Conservation (phyloP, 23 tunicate genomes). For the Halocynthia roretzi region DNA sequence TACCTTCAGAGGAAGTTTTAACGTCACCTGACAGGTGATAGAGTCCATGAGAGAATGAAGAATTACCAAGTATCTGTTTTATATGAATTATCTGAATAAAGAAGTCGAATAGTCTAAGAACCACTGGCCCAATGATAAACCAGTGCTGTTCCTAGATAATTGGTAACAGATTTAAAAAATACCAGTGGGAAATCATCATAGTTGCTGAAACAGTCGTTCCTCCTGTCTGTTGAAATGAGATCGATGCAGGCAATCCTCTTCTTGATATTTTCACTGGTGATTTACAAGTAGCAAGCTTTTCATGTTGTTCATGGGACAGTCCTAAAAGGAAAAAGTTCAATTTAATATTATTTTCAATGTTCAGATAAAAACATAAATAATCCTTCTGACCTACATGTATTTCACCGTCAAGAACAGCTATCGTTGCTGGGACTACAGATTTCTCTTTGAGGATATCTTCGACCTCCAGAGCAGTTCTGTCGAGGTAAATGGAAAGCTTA, state of each 20-base stretch:
- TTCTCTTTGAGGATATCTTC: slow-evolving; percentile 43
- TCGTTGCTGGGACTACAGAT: slow-evolving; percentile 73
- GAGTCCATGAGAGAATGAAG: no score
- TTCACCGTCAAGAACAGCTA: slow-evolving; percentile 59
- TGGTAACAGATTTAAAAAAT: background rate
- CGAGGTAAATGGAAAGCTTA: no score
- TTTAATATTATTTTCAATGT: no score
- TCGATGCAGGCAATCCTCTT: slow-evolving; percentile 49
- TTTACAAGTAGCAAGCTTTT: slow-evolving; percentile 15
- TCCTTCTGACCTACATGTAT: slow-evolving; percentile 64
- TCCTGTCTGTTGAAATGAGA: slow-evolving; percentile 45
- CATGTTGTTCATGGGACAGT: slow-evolving; percentile 23
- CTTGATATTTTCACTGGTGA: slow-evolving; percentile 49
- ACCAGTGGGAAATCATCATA: slow-evolving; percentile 72
- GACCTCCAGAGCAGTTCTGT: slow-evolving; percentile 80
- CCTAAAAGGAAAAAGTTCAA: slow-evolving; percentile 19
- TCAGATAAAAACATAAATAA: background rate
- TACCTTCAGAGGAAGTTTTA: no score
- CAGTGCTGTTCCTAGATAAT: background rate
- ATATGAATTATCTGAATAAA: no score
- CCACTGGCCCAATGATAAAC: no score
- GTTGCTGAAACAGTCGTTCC: slow-evolving; percentile 94
- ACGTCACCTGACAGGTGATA: no score
- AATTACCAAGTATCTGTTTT: no score
- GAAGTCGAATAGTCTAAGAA: no score